Evolutionary conservation across 30 jellyfish, hydroid and myxozoan genomes (phyloP).

Genomic region (Hydractinia symbiolongicarpus): DNA sequence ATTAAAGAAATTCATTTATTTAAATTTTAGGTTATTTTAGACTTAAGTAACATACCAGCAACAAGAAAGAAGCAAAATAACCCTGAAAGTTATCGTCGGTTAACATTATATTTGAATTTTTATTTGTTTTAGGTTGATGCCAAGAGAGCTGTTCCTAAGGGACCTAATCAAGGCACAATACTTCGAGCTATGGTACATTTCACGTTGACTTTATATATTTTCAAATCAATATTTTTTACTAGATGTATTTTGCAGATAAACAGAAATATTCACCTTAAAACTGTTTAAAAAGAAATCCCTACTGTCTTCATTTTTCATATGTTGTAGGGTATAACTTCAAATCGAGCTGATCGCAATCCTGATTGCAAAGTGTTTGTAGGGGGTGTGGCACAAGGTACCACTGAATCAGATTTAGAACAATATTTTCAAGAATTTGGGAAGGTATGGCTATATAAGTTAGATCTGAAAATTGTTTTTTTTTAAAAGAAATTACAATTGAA

Average conservation of each 20-base stretch:
- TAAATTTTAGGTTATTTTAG: not conserved
- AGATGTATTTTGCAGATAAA: too few relatives aligned
- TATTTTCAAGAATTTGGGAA: conserved; percentile 80
- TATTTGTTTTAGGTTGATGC: conserved; percentile 58
- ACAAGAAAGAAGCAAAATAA: not conserved
- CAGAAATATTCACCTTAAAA: too few relatives aligned
- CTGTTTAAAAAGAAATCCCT: too few relatives aligned
- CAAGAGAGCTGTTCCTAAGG: conserved; percentile 94
- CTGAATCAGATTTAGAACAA: conserved; percentile 72
- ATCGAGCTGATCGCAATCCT: conserved; percentile 68
- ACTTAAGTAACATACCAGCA: too few relatives aligned
- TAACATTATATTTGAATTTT: not conserved
- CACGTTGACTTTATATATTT: not conserved
- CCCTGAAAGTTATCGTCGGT: not conserved
- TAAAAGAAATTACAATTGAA: not conserved
- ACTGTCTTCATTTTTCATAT: too few relatives aligned
- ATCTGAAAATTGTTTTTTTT: not conserved
- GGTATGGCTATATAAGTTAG: conserved; percentile 14
- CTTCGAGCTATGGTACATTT: conserved; percentile 62
- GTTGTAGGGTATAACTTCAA: conserved; percentile 32
- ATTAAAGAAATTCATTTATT: not conserved
- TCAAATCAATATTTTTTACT: too few relatives aligned
- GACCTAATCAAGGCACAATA: conserved; percentile 80
- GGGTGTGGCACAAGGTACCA: conserved; percentile 94
- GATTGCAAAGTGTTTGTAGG: conserved; percentile 95